Percentiles rank a stretch among this genome's conserved stretches.
These are phyloP conservation scores for Alligator mississippiensis DNA, from an alignment of 2,113 vertebrate species.

Conservation along the genomic window DNA sequence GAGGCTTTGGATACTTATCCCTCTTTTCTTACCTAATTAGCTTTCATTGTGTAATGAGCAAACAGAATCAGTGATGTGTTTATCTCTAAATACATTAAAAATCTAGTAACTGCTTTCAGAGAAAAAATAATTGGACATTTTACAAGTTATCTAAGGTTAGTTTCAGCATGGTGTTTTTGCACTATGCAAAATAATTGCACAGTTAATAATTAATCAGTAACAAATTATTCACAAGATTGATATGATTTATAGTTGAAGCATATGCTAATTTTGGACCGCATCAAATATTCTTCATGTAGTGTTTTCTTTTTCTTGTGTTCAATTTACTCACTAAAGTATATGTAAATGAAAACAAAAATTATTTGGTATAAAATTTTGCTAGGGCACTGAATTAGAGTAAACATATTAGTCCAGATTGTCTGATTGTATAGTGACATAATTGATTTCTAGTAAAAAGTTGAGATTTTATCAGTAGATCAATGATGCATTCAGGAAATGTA, in stretches of 20 bases:
- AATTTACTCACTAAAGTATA: background rate
- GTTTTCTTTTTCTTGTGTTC: background rate
- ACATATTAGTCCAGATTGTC: background rate
- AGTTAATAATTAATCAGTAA: background rate
- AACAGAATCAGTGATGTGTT: background rate
- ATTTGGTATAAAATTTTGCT: background rate
- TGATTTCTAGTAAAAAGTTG: background rate
- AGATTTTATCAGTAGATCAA: background rate
- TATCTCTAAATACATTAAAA: background rate
- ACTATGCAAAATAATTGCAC: background rate
- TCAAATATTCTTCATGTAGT: background rate
- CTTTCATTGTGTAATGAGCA: background rate
- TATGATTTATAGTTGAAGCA: background rate
- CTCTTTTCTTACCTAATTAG: background rate
- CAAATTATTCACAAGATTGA: background rate
- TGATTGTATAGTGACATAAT: rapidly evolving
- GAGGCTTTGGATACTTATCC: background rate
- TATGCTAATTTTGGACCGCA: background rate
- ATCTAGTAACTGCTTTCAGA: background rate
- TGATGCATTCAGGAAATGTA: rapidly evolving
- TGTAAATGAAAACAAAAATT: background rate
- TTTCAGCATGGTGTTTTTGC: background rate
- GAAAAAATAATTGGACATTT: background rate
- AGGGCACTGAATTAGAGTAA: background rate
- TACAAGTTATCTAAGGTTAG: background rate